phyloP scores from a whole-genome alignment of 2,113 vertebrate genomes.

The Dinomys branickii region DNA sequence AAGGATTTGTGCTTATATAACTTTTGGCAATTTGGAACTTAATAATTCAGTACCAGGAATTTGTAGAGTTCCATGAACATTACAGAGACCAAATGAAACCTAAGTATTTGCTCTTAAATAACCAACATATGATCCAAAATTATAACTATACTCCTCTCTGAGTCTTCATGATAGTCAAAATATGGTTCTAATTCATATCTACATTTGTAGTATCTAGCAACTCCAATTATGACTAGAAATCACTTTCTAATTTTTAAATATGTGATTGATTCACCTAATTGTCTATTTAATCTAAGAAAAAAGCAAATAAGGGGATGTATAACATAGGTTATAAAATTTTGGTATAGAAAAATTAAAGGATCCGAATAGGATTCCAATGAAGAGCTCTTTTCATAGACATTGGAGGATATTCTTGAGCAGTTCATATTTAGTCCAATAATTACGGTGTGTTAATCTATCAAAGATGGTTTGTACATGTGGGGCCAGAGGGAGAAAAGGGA shows the following conservation, averaged over 20 bases:
- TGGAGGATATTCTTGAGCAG: neutral
- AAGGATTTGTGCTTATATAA: neutral
- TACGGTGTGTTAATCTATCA: neutral
- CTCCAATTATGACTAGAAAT: neutral
- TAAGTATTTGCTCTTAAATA: conserved; percentile 6
- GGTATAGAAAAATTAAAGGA: neutral
- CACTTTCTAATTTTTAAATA: neutral
- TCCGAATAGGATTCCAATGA: neutral
- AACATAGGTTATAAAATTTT: neutral
- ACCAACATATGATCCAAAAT: neutral
- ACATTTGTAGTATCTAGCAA: neutral
- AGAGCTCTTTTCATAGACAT: neutral
- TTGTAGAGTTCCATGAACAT: neutral
- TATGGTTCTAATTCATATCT: neutral
- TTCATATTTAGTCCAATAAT: neutral
- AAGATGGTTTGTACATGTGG: neutral
- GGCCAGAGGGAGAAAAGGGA: neutral
- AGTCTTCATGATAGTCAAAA: neutral
- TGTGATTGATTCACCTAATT: neutral
- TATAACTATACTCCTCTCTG: neutral
- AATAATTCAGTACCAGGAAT: neutral
- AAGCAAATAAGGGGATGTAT: neutral
- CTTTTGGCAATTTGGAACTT: neutral
- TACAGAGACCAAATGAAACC: neutral
- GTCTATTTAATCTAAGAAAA: neutral